phyloP scores from a whole-genome alignment of 2,888 invertebrate species.

The Drosophila mercatorum region DNA sequence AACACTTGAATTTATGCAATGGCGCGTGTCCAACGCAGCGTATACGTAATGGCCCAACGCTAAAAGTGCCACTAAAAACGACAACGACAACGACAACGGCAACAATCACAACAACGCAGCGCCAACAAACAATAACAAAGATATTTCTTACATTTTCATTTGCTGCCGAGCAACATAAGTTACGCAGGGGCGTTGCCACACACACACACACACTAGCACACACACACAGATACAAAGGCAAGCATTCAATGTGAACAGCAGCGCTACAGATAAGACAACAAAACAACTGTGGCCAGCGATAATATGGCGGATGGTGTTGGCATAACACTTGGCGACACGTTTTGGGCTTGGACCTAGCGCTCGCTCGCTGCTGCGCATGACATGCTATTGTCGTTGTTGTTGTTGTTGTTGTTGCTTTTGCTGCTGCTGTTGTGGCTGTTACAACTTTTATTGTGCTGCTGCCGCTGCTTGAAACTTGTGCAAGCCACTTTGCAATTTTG shows the following conservation, averaged over 20 bases:
- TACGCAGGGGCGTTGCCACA: conserved; percentile 59
- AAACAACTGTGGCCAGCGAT: conserved; percentile 73
- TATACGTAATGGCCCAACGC: conserved; percentile 73
- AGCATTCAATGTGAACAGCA: conserved; percentile 42
- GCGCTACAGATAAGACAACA: conserved; percentile 72
- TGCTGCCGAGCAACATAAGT: conserved; percentile 47
- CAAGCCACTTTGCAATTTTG: conserved; percentile 42
- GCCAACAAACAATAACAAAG: conserved; percentile 67
- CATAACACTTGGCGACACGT: conserved; percentile 74
- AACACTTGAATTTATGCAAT: conserved; percentile 81
- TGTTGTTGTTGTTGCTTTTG: conserved; percentile 20
- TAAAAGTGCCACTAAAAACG: conserved; percentile 72
- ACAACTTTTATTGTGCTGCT: conserved; percentile 29
- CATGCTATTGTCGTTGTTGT: conserved; percentile 50
- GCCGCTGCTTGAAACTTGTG: conserved; percentile 39
- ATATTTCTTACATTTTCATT: conserved; percentile 72
- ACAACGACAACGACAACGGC: conserved; percentile 35
- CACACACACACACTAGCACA: conserved; percentile 5
- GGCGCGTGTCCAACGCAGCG: conserved; percentile 81
- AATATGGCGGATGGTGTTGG: conserved; percentile 66
- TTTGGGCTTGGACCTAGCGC: conserved; percentile 60
- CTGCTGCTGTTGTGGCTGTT: conserved; percentile 23
- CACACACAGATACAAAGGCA: conserved; percentile 18
- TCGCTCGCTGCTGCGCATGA: conserved; percentile 64
- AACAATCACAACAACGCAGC: conserved; percentile 44